Base-by-base conservation (phyloP, 2,888 invertebrate genomes). In the Aleiodes leptofemur region DNA sequence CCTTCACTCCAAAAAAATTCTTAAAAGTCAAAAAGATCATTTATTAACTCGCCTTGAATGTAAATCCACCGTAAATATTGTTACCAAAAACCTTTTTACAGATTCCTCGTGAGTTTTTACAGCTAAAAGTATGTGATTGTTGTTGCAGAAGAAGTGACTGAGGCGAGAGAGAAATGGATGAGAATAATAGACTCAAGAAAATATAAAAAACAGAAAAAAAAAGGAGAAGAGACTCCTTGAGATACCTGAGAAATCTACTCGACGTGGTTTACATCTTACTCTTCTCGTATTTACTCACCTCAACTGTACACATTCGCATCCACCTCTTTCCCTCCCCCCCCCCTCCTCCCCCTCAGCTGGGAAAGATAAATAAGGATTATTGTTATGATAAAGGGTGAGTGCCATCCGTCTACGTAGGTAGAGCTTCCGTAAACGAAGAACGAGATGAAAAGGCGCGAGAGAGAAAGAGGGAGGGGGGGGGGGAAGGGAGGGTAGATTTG, bases 341-440 rank as follows among this genome's bases (percentile, higher is more conserved):
- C 53, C 34, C 11, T 11, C 11, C 66, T 31, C 7, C 43, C 4
- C 31, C n/a, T 14, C 66, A 48, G 43, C 29, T 6, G 55, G 48
- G 66, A 73, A 73, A 68, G 73, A 73, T 73, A 73, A 73, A 73
- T 66, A 73, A 64, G 48, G 73, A 73, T 73, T 73, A 73, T 71
- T 71, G 56, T 56, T 70, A 50, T 43, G 23, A 68, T 50, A 68
- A 68, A 68, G 68, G 29, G 29, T 29, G 51, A 48, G 29, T 43
- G 51, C 14, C 55, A 55, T 14, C 14, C 16, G 55, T 55, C 55
- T 16, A 55, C 55, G 59, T 50, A 16, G 43, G 69, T 69, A 31
- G 56, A 56, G 56, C 55, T 43, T 16, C 53, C 11, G 34, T 38
- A 38, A 38, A 29, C 31, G 29, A 16, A 34, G 34, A 16, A 43